Evolutionary conservation across 2,888 invertebrate genomes (phyloP).

Genomic region (Muscina levida): DNA sequence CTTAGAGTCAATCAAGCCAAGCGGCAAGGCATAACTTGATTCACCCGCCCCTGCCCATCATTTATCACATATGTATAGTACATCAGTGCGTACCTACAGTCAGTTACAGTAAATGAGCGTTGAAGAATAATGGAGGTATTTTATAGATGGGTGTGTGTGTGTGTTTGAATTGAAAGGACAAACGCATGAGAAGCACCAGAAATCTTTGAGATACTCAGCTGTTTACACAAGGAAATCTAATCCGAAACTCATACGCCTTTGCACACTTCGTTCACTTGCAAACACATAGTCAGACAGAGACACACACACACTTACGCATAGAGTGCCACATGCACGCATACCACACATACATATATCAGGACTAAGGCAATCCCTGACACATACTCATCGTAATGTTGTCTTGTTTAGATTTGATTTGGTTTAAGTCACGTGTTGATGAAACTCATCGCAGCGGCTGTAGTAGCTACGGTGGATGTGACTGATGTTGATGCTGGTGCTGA

Average conservation of each 20-base stretch:
- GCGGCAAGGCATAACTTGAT: conserved; percentile 11
- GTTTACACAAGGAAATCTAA: conserved; percentile 45
- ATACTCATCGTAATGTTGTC: conserved; percentile 23
- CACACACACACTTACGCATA: not conserved
- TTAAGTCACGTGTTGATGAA: conserved; percentile 48
- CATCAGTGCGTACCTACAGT: too few species aligned
- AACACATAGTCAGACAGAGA: not conserved
- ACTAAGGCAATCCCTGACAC: conserved; percentile 27
- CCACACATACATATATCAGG: conserved; percentile 18
- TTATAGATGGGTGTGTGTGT: not conserved
- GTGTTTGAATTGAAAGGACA: conserved; percentile 6
- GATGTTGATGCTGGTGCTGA: conserved; percentile 22
- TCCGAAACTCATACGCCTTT: conserved; percentile 44
- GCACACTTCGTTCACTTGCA: conserved; percentile 13
- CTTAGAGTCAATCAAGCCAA: conserved; percentile 23
- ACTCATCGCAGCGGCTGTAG: conserved; percentile 12
- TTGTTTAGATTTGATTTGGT: conserved; percentile 47
- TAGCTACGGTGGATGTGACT: conserved; percentile 8
- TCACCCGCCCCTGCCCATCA: conserved; percentile 6
- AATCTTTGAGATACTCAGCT: conserved; percentile 18
- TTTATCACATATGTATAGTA: too few species aligned
- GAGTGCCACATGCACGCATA: conserved; percentile 21
- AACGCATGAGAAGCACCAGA: not conserved
- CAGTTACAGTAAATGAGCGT: conserved; percentile 18
- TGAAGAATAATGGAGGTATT: not conserved